These are phyloP conservation scores for Magallana nippona DNA, from an alignment of 2,888 invertebrate species.

Conservation along the genomic window DNA sequence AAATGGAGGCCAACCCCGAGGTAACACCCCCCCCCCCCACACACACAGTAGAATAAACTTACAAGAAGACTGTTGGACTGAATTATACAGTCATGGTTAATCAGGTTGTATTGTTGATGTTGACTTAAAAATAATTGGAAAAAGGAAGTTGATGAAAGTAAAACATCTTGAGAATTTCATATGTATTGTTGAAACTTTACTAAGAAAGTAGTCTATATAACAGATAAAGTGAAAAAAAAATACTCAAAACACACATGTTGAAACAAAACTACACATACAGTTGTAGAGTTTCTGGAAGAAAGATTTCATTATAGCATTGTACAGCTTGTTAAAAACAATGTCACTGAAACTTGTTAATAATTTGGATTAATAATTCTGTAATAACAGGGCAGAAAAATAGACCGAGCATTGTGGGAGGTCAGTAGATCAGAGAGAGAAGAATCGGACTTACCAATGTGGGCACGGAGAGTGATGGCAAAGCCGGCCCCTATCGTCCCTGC, in stretches of 20 bases:
- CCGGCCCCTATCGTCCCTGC: conserved; percentile 12
- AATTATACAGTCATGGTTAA: no score
- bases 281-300: no score
- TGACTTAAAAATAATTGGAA: no score
- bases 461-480: conserved; percentile 40
- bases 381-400: conserved; percentile 13
- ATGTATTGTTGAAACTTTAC: no score
- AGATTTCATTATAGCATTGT: no score
- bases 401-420: conserved; percentile 28
- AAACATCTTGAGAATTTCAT: no score
- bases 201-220: background rate
- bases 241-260: background rate
- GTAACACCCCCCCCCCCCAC: conserved; percentile 44
- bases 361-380: no score
- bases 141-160: no score
- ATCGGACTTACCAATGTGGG: conserved; percentile 55
- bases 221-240: background rate
- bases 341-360: no score
- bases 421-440: conserved; percentile 36
- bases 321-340: no score
- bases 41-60: background rate
- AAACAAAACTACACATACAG: no score
- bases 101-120: no score
- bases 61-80: background rate
- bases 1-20: conserved; percentile 62